Evolutionary conservation across 2,113 vertebrate species (phyloP).

Genomic region (Motacilla tschutschensis): DNA sequence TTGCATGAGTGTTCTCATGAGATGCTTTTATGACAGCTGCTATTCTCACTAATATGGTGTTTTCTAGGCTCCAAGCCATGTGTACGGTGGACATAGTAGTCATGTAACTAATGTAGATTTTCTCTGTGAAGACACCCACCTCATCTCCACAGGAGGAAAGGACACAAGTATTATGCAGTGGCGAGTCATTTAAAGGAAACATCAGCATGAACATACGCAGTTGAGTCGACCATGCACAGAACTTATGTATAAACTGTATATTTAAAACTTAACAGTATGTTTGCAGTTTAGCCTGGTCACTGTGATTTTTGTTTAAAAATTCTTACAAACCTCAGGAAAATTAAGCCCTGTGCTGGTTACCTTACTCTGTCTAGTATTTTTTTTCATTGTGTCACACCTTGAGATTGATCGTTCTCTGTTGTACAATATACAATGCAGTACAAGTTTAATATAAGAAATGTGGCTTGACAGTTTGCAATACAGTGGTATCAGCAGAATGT

Average conservation of each 20-base stretch:
- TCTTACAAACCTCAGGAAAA: slow-evolving; percentile 94
- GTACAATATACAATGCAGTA: slow-evolving; percentile 41
- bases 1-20: rapidly evolving
- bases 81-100: slow-evolving; percentile 93
- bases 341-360: slow-evolving; percentile 67
- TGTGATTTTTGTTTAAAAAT: slow-evolving; percentile 76
- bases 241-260: slow-evolving; percentile 46
- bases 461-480: slow-evolving; percentile 62
- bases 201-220: slow-evolving; percentile 7
- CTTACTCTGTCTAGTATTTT: slow-evolving; percentile 60
- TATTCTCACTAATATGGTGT: background rate
- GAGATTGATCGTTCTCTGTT: background rate
- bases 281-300: slow-evolving; percentile 68
- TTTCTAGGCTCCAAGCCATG: slow-evolving; percentile 89
- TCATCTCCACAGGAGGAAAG: slow-evolving; percentile 96
- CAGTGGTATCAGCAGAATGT: slow-evolving; percentile 43
- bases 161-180: slow-evolving; percentile 98
- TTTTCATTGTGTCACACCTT: slow-evolving; percentile 34
- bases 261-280: slow-evolving; percentile 62
- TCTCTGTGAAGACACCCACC: slow-evolving; percentile 88
- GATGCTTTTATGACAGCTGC: background rate
- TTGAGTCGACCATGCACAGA: slow-evolving; percentile 22
- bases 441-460: slow-evolving; percentile 39
- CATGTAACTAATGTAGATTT: slow-evolving; percentile 97
- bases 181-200: slow-evolving; percentile 83